Percentiles rank a stretch among this genome's conserved stretches.
Conservation (phyloP, 2,888 invertebrate species). For the Drosophila villosipedis region DNA sequence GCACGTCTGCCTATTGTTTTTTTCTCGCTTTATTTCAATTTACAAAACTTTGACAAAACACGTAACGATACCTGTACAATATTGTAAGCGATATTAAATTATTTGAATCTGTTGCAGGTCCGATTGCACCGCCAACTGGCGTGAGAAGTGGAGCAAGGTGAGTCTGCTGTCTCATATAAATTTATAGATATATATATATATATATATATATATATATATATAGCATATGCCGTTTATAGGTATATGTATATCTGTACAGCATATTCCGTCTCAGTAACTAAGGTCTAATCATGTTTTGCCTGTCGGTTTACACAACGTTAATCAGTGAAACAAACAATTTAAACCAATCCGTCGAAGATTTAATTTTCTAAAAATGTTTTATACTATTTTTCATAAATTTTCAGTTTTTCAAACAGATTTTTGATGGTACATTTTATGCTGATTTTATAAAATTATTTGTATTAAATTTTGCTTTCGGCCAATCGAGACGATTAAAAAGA, state of each 20-base stretch:
- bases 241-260: not conserved
- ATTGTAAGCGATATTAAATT: conserved; percentile 1
- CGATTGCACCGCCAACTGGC: conserved; percentile 98
- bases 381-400: not conserved
- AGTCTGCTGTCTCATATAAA: conserved; percentile 4
- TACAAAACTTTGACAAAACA: conserved; percentile 63
- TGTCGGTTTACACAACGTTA: not conserved
- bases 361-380: not conserved
- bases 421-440: not conserved
- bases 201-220: not conserved
- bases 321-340: not conserved
- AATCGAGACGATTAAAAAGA: not conserved
- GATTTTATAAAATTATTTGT: not conserved
- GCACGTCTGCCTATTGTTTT: conserved; percentile 24
- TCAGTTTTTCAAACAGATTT: not conserved
- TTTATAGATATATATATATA: not conserved
- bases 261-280: not conserved
- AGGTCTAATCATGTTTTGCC: not conserved
- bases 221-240: too few relatives aligned
- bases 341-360: not conserved
- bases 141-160: conserved; percentile 97
- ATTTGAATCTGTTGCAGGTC: conserved; percentile 85
- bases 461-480: not conserved
- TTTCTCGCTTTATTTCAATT: conserved; percentile 44
- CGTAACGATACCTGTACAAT: conserved; percentile 21